Conservation (phyloP, 2,888 invertebrate genomes). For the Listrodromus nycthemerus region DNA sequence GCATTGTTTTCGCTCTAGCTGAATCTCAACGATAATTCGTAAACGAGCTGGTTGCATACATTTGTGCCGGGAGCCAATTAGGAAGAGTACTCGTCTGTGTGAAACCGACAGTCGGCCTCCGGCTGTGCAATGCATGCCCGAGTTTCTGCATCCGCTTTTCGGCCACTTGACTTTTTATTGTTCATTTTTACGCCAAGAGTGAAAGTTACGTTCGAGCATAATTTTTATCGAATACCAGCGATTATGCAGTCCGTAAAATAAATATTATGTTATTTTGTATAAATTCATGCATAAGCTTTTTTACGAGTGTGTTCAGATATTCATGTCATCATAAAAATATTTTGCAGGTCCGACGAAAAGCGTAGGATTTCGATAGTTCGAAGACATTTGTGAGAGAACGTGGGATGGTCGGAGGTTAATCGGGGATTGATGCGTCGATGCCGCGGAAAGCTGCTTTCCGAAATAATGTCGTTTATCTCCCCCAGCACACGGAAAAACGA, state of each 20-base stretch:
- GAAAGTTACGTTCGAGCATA: too few species aligned
- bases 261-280: not conserved
- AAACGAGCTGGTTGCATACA: not conserved
- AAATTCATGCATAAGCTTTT: not conserved
- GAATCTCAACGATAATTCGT: constrained; percentile 45
- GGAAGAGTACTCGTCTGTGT: constrained; percentile 40
- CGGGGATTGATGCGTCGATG: not conserved
- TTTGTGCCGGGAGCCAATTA: constrained; percentile 45
- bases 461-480: constrained; percentile 16
- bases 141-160: constrained; percentile 1
- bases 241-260: too few species aligned
- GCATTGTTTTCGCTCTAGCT: constrained; percentile 42
- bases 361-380: not conserved
- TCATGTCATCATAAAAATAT: not conserved
- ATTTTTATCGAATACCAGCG: too few species aligned
- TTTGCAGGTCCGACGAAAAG: not conserved
- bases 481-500: constrained; percentile 6
- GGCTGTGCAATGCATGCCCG: not conserved
- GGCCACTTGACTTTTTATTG: not conserved
- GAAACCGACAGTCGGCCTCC: constrained; percentile 20
- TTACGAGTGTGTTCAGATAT: not conserved
- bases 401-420: not conserved
- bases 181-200: too few species aligned
- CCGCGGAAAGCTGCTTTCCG: not conserved
- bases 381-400: not conserved